These are phyloP conservation scores for Argynnis bischoffii DNA, from an alignment of 2,888 invertebrate species.

Conservation along the genomic window DNA sequence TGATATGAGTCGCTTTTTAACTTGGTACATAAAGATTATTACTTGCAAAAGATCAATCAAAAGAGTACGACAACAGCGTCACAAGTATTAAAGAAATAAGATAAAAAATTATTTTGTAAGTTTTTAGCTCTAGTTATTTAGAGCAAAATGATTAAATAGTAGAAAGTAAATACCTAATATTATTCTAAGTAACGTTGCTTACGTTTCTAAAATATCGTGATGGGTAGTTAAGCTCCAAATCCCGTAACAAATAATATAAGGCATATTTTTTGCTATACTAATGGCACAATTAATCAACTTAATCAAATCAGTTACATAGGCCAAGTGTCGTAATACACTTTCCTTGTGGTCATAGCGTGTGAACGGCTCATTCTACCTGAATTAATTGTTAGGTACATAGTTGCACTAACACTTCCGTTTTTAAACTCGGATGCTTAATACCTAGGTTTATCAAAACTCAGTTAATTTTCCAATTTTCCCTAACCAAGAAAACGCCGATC, in stretches of 20 bases:
- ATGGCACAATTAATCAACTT: slow-evolving; percentile 12
- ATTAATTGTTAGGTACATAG: slow-evolving; percentile 53
- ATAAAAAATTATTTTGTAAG: too few relatives aligned
- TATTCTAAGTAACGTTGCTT: too few relatives aligned
- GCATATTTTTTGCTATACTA: not conserved
- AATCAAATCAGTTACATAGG: slow-evolving; percentile 24
- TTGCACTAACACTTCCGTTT: slow-evolving; percentile 67
- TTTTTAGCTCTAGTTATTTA: too few relatives aligned
- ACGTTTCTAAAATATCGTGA: not conserved
- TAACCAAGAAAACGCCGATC: too few relatives aligned
- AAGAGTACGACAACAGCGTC: too few relatives aligned
- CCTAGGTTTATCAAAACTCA: slow-evolving; percentile 9
- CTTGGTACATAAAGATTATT: too few relatives aligned
- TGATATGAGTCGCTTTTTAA: too few relatives aligned
- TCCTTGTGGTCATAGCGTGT: slow-evolving; percentile 63
- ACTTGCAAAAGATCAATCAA: too few relatives aligned
- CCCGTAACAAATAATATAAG: not conserved
- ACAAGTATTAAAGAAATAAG: too few relatives aligned
- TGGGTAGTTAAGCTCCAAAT: not conserved
- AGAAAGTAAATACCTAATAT: too few relatives aligned
- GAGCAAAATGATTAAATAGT: too few relatives aligned
- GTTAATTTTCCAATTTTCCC: too few relatives aligned
- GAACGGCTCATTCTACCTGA: slow-evolving; percentile 56
- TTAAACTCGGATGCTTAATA: slow-evolving; percentile 41
- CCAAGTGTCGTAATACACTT: slow-evolving; percentile 62